Evolutionary conservation across 2,113 vertebrate genomes (phyloP), one percentile per base, ranked within the genome.

Genomic region (Xerus inauris): DNA sequence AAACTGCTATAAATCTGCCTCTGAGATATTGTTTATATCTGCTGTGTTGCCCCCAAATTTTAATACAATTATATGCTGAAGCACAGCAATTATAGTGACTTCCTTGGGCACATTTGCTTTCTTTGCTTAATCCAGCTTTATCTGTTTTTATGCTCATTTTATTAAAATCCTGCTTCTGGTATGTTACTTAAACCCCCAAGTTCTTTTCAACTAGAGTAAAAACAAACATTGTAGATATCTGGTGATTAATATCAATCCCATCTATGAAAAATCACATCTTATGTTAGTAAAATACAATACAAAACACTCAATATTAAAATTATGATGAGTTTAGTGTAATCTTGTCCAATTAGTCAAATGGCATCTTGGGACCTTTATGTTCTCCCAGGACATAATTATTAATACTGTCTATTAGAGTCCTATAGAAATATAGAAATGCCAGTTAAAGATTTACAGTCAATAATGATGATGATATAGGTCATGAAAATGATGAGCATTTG

Each of bases 81-180:
- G 32, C 62, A 82, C 62, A 90, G 72, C 77, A 62, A 85, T 83
- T 83, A 30, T 28, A 81, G 28, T 71, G 65, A 72, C 20, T 84
- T 38, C 8, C 3, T 28, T 35, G 82, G 92, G 73, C 38, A 92
- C 22, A 38, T 71, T 89, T 40, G 65, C 75, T 96, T 47, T 26
- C 28, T 51, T 83, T 69, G 8, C 76, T 90, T 72, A 91, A 88
- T 75, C n/a, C 67, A 49, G 26, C 35, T 92, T 87, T 67, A 72
- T 71, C 91, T 87, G 51, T 81, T 97, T 96, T 91, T 49, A 92
- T 90, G 88, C 65, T 93, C 32, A 67, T 76, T 92, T 95, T 94
- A 73, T 77, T 93, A 79, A 91, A 93, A 67, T 83, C 28, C 47
- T 69, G 22, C 45, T 92, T 95, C 38, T 28, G 89, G 47, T 19